Evolutionary conservation across 2,888 invertebrate genomes (phyloP).

Genomic region (Chloromyia formosa): DNA sequence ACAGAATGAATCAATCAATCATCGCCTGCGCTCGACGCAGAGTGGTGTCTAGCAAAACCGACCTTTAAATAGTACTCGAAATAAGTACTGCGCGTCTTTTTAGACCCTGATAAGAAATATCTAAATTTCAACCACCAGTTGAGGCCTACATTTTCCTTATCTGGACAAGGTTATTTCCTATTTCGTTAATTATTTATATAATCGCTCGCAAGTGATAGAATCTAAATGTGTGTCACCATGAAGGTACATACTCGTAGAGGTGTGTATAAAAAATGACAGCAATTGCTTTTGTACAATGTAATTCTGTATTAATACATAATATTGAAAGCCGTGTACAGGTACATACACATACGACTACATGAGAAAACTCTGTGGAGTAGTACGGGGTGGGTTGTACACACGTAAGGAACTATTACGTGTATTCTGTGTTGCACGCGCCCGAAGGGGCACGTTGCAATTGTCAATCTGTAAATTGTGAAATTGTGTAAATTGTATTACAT

Average conservation of each 20-base stretch:
- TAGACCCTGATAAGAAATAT: conserved; percentile 32
- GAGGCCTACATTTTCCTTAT: not conserved
- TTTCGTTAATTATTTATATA: not conserved
- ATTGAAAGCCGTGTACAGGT: conserved; percentile 2
- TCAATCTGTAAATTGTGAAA: conserved; percentile 22
- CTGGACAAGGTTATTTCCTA: conserved; percentile 29
- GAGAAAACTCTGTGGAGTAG: too few species aligned
- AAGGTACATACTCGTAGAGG: too few species aligned
- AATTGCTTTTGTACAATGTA: conserved; percentile 1
- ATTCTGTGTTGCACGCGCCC: not conserved
- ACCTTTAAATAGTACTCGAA: too few species aligned
- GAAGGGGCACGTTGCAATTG: conserved; percentile 29
- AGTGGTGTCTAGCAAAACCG: too few species aligned
- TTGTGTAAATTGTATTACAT: conserved; percentile 37
- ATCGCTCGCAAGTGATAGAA: too few species aligned
- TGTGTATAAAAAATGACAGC: not conserved
- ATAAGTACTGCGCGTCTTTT: too few species aligned
- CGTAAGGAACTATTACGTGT: not conserved
- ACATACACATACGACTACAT: too few species aligned
- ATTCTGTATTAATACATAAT: conserved; percentile 10
- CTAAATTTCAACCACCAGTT: conserved; percentile 1
- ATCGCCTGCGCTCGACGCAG: too few species aligned
- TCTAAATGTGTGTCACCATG: too few species aligned
- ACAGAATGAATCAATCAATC: too few species aligned
- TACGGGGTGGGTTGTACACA: too few species aligned